Conservation (phyloP, 1,140 invertebrate species). For the Yoshiicerus persimilis region DNA sequence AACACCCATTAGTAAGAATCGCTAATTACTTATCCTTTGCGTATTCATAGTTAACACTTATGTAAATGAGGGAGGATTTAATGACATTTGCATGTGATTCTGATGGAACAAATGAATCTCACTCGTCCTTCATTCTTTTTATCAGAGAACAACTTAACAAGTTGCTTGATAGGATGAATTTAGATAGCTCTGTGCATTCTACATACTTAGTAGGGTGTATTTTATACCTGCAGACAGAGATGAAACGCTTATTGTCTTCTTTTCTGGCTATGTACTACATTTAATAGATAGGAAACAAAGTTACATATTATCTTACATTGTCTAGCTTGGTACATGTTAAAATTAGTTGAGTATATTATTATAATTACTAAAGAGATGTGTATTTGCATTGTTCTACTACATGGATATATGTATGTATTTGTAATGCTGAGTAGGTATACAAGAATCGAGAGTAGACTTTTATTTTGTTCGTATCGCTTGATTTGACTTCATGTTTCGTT, state of each 20-base stretch:
- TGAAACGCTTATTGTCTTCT: neutral
- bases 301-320: neutral
- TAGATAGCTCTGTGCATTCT: neutral
- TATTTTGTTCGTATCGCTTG: neutral
- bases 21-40: neutral
- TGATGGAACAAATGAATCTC: slow-evolving; percentile 12
- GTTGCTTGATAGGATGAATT: neutral
- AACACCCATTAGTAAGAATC: slow-evolving; percentile 7
- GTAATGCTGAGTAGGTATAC: too few species aligned
- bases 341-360: slow-evolving; percentile 16
- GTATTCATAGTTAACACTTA: neutral
- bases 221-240: neutral
- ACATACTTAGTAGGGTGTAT: neutral
- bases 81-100: slow-evolving; percentile 12
- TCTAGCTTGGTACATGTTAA: neutral
- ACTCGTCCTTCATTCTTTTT: neutral
- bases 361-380: neutral
- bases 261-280: neutral
- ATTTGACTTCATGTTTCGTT: neutral
- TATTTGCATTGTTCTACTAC: neutral
- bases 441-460: neutral
- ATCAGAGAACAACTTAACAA: slow-evolving; percentile 1
- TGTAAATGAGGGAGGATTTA: slow-evolving; percentile 6
- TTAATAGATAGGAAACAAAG: neutral
- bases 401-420: too few species aligned